Percentiles rank a stretch among this genome's conserved stretches.
These are phyloP conservation scores for Lethenteron camtschaticum DNA, from an alignment of 2,113 vertebrate genomes.

Conservation along the genomic window DNA sequence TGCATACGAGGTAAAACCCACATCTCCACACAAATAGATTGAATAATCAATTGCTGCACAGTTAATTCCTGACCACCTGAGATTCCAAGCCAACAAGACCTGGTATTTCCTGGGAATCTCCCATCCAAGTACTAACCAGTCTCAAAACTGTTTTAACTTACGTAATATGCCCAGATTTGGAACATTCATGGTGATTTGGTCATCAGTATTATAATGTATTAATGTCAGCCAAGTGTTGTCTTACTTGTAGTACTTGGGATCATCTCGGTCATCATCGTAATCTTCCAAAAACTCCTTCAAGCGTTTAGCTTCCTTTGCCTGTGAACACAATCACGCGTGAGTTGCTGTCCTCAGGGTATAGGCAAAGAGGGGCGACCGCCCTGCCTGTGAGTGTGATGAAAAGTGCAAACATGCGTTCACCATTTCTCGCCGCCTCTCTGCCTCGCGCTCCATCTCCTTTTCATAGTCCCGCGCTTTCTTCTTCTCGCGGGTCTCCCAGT, in stretches of 20 bases:
- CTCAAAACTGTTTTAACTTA: no score
- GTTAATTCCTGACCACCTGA: no score
- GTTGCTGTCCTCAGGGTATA: background rate
- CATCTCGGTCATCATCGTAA: conserved; percentile 91
- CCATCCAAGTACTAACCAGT: no score
- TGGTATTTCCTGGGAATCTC: no score
- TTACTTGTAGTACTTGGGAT: conserved; percentile 91
- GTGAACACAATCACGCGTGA: conserved; percentile 8
- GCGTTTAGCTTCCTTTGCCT: conserved; percentile 91
- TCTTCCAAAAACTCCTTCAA: conserved; percentile 96
- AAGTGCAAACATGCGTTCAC: conserved; percentile 21
- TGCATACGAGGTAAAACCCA: background rate
- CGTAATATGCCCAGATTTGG: no score
- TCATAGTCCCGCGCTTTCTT: conserved; percentile 85
- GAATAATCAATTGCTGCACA: no score
- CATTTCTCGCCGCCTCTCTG: conserved; percentile 75
- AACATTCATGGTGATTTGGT: no score
- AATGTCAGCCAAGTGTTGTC: background rate
- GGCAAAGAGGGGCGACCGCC: background rate
- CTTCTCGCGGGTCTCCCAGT: conserved; percentile 91
- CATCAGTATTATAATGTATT: no score
- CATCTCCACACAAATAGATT: no score
- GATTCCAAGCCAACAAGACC: no score
- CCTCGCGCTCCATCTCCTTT: conserved; percentile 75
- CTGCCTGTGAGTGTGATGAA: background rate